A percentile compares a stretch with the other conserved stretches of the same genome.
phyloP scores from a whole-genome alignment of 2,888 invertebrate genomes.

The Galerucella nymphaeae region DNA sequence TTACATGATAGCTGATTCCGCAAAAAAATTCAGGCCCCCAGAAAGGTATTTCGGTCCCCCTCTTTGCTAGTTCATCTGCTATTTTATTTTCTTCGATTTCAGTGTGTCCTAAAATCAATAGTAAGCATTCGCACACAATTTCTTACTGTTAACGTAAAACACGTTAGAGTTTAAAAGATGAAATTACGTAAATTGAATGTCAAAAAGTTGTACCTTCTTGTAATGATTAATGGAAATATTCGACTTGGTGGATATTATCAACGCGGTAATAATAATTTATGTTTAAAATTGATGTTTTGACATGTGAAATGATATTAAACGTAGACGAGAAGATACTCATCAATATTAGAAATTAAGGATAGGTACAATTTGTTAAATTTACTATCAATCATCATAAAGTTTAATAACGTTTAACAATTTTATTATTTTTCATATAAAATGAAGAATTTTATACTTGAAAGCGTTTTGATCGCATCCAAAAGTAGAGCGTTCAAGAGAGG shows the following conservation, averaged over 20 bases:
- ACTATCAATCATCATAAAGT: neutral
- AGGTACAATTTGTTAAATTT: neutral
- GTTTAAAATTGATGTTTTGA: constrained; percentile 6
- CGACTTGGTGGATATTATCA: constrained; percentile 1
- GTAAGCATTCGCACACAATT: neutral
- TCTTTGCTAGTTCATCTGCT: too few species aligned
- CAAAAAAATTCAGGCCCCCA: too few species aligned
- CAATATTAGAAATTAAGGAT: neutral
- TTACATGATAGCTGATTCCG: too few species aligned
- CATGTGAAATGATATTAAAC: constrained; percentile 10
- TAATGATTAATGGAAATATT: constrained; percentile 15
- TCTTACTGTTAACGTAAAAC: neutral
- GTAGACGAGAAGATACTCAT: neutral
- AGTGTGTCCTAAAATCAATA: too few species aligned
- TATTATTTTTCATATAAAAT: neutral
- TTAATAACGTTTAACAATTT: neutral
- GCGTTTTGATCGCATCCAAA: too few species aligned
- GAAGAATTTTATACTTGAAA: neutral
- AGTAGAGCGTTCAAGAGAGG: too few species aligned
- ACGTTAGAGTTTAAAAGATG: neutral
- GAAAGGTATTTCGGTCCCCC: too few species aligned
- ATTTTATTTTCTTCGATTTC: too few species aligned
- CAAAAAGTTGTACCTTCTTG: neutral
- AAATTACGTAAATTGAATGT: constrained; percentile 14
- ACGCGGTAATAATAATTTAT: neutral